Evolutionary conservation across 2,113 vertebrate genomes (phyloP).

Genomic region (Actinemys pallida): DNA sequence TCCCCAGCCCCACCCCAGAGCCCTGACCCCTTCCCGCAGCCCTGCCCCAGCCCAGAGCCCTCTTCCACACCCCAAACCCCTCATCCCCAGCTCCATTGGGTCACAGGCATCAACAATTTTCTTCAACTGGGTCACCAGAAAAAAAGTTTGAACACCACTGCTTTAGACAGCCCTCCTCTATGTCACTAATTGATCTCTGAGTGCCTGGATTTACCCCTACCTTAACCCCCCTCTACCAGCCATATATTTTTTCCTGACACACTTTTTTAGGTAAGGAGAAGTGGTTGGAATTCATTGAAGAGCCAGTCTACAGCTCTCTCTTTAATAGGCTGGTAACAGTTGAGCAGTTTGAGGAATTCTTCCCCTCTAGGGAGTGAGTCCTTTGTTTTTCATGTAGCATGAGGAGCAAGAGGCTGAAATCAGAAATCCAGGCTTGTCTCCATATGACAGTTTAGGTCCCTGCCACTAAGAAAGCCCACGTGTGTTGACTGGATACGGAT

Average conservation of each 20-base stretch:
- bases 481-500: not conserved
- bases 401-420: not conserved
- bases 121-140: too few relatives aligned
- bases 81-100: too few relatives aligned
- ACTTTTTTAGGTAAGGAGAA: not conserved
- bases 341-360: not conserved
- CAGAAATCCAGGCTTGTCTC: not conserved
- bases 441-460: not conserved
- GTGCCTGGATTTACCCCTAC: not conserved
- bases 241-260: not conserved
- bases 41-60: too few relatives aligned
- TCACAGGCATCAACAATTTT: too few relatives aligned
- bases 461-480: not conserved
- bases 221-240: not conserved
- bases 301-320: not conserved
- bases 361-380: accelerated
- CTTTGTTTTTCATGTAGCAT: not conserved
- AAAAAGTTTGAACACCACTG: too few relatives aligned
- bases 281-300: not conserved
- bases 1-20: too few relatives aligned
- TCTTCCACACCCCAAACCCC: too few relatives aligned
- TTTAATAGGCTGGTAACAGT: not conserved
- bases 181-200: not conserved
- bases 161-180: not conserved
- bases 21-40: too few relatives aligned